Base-by-base conservation (phyloP, 2,888 invertebrate genomes). In the Polyommatus icarus region DNA sequence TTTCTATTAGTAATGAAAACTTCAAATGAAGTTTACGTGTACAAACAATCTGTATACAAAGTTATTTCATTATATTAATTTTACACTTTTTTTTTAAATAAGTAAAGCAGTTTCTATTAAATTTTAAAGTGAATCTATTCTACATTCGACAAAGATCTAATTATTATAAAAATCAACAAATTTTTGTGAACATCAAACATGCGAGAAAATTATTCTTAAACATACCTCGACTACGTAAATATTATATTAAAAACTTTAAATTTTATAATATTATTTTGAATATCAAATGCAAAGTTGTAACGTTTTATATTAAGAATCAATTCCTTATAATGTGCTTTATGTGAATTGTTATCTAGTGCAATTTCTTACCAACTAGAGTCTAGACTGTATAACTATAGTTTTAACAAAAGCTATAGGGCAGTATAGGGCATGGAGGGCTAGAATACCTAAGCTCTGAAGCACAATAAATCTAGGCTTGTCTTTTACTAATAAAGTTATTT, bases 291-390 rank as follows among this genome's bases (percentile, higher is more conserved):
- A 10, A 46, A 46, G 10, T 46, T 46, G 10, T 46, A 46, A 46
- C 46, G 12, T 46, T 29, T 67, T 15, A 67, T 29, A 67, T 29
- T 29, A 29, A 67, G 67, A 67, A 67, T 67, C 67, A 67, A 61
- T 61, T 61, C 61, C 61, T 24, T 61, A 61, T 20, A 24, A 61
- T 61, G 12, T 61, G 61, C 46, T 46, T 2, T 46, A 36, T 59
- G 24, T 10, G 3, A 24, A 61, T 12, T 10, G 2, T 61, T 24
- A 3, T 59, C 6, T 61, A 67, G 67, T 67, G 67, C 67, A 6
- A 61, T 29, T 67, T 67, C 29, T 67, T 67, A 29, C 67, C 6
- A 24, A 67, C 6, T 29, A 12, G 6, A 40, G 1, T 2, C 6
- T 29, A 12, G 6, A 40, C 8, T 2, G 8, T 36, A 40, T 36